Evolutionary conservation across 2,888 invertebrate species (phyloP), one percentile per base, ranked within the genome.

Genomic region (Cerceris ruficornis): DNA sequence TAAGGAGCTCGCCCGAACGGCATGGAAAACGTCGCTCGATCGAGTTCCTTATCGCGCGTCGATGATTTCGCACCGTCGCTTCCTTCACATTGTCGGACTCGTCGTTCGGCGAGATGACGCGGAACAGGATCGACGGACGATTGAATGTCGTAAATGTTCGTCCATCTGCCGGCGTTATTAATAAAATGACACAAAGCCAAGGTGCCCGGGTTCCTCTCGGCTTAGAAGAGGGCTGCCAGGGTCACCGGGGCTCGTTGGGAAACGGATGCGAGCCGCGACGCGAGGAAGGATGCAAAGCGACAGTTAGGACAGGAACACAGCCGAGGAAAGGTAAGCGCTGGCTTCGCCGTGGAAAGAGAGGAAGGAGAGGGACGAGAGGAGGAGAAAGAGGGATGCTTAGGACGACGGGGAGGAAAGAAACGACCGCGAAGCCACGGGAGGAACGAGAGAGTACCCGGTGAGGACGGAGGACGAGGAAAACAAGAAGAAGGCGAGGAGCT

Each of bases 401-500:
- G 28, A 14, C 66, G 49, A 50, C 46, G 54, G 46, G 9, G 66
- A 55, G 58, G 62, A 54, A 59, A 74, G 83, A 73, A 71, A 55
- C n/a, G 66, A 14, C 62, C 8, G 15, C 17, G 46, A 8, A 28
- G 54, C n/a, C 14, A 14, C 17, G 14, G 42, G 59, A 57, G 57
- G 52, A 60, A 77, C 52, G 66, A 84, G 65, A 49, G 46, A 14
- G 62, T 68, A 42, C 62, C 59, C 59, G 71, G 55, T 55, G 28
- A 28, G 67, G 52, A 77, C 61, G 75, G 61, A 17, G 80, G 69
- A 69, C 76, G 62, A 62, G 66, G 80, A 69, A 85, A 86, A 87
- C 76, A 87, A 87, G 81, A 86, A 84, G 80, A 77, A 75, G 61
- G 66, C 65, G 75, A 80, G 65, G 64, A 66, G 82, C 77, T 70